A percentile compares a stretch with the other conserved stretches of the same genome.
Conservation (phyloP, 92 coral and sea anemone genomes). For the Chrysogorgia sp. region DNA sequence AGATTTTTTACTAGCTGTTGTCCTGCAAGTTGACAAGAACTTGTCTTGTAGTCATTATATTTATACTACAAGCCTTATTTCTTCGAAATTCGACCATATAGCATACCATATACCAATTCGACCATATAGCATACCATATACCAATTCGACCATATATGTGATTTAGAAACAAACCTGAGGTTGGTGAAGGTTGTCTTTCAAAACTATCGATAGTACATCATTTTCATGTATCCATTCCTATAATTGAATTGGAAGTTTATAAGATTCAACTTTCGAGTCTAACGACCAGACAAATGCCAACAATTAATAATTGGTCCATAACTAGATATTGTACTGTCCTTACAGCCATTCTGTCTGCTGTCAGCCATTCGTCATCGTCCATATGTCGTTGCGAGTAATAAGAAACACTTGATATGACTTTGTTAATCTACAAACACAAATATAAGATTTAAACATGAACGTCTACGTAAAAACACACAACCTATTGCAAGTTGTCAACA, state of each 20-base stretch:
- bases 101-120: no score
- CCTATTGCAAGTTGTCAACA: no score
- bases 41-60: no score
- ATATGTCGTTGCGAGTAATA: conserved; percentile 94
- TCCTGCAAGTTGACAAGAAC: no score
- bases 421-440: conserved; percentile 75
- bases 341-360: conserved; percentile 99
- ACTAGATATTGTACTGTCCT: conserved; percentile 36
- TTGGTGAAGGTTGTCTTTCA: conserved; percentile 98
- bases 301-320: not conserved
- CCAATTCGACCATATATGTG: no score
- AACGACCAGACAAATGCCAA: no score
- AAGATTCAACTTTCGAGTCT: no score
- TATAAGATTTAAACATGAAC: not conserved
- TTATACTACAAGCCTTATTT: no score
- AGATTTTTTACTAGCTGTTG: no score
- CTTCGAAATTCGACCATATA: not conserved
- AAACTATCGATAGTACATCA: conserved; percentile 89
- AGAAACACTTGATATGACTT: conserved; percentile 98
- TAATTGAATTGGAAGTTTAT: conserved; percentile 27
- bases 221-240: conserved; percentile 99
- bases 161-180: conserved; percentile 84
- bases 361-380: conserved; percentile 97
- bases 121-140: no score
- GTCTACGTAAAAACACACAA: not conserved